phyloP scores from a whole-genome alignment of 2,888 invertebrate genomes.

The Phorcus lineatus region DNA sequence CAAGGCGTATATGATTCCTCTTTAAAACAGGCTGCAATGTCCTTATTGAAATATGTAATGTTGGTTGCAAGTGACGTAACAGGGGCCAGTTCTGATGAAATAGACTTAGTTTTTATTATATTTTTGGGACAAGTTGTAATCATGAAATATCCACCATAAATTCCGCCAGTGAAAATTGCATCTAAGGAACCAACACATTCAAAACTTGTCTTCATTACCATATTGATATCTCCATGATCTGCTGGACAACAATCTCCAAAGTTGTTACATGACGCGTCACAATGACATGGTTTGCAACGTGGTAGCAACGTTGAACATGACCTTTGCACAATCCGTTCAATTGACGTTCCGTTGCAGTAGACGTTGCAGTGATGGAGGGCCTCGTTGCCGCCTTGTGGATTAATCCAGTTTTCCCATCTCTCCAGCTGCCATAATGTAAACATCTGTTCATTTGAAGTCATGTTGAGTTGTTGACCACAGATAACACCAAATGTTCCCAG shows the following conservation, averaged over 20 bases:
- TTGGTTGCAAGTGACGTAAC: background rate
- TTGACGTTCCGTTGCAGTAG: background rate
- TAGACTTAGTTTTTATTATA: background rate
- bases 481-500: too few species aligned
- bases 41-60: constrained; percentile 23
- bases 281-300: background rate
- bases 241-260: constrained; percentile 31
- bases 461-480: too few species aligned
- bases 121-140: background rate
- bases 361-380: background rate
- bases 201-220: background rate
- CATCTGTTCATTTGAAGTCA: too few species aligned
- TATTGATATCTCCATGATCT: background rate
- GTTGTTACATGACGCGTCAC: constrained; percentile 15
- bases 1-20: background rate
- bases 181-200: background rate
- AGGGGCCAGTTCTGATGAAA: background rate
- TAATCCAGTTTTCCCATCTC: too few species aligned
- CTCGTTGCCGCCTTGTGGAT: background rate
- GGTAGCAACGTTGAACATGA: background rate
- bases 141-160: background rate
- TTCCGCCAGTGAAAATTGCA: too few species aligned
- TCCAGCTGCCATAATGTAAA: too few species aligned
- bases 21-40: constrained; percentile 12
- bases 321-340: background rate